phyloP scores from a whole-genome alignment of 2,888 invertebrate species.

The Branchellion lobata region DNA sequence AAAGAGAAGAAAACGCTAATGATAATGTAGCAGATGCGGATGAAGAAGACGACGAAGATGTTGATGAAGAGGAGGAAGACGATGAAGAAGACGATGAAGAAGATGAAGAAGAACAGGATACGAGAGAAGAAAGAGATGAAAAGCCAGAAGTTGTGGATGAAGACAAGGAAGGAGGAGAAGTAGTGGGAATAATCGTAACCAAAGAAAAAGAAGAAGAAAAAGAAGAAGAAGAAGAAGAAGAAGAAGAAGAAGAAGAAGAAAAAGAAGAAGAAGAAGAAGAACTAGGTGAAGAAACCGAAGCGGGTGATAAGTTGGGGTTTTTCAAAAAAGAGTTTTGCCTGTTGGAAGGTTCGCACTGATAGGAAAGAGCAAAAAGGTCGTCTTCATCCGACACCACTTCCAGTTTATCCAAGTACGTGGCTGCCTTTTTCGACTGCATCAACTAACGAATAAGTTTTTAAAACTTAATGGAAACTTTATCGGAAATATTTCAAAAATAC shows the following conservation, averaged over 20 bases:
- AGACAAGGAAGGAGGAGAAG: background rate
- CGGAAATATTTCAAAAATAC: background rate
- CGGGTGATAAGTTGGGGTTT: background rate
- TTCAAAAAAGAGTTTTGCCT: background rate
- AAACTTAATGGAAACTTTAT: background rate
- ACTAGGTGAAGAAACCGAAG: background rate
- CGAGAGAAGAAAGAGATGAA: background rate
- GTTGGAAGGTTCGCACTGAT: conserved; percentile 75
- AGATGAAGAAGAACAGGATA: background rate
- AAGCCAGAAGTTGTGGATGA: background rate
- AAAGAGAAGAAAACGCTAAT: no score
- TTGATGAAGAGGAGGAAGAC: no score
- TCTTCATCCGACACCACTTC: conserved; percentile 89
- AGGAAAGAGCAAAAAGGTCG: conserved; percentile 80
- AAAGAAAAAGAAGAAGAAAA: background rate
- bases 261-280: background rate
- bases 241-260: background rate
- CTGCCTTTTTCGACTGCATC: conserved; percentile 94
- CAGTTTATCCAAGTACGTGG: conserved; percentile 89
- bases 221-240: background rate
- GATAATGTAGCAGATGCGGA: no score
- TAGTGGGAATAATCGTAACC: background rate
- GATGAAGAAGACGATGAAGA: background rate
- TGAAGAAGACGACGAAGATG: no score
- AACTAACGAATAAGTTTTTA: conserved; percentile 70